These are phyloP conservation scores for Camponotus pennsylvanicus DNA, from an alignment of 1,140 invertebrate species.

Conservation along the genomic window DNA sequence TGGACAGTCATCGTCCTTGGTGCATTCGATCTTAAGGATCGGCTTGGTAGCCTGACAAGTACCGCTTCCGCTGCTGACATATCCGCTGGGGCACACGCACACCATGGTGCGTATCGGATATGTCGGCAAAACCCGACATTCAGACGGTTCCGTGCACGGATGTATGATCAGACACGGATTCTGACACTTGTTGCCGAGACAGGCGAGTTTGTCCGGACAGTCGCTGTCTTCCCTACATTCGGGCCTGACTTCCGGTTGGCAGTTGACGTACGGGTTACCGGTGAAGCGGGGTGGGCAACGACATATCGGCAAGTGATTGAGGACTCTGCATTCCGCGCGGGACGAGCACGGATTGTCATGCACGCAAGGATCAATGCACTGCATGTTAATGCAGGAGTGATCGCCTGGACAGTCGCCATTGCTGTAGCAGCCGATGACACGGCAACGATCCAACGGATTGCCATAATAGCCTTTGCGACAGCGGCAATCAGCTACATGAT, in stretches of 20 bases:
- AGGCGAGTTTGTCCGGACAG: conserved; percentile 92
- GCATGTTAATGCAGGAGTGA: conserved; percentile 93
- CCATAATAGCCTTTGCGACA: conserved; percentile 93
- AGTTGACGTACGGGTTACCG: conserved; percentile 94
- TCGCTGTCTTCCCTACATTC: conserved; percentile 94
- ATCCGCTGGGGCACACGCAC: conserved; percentile 95
- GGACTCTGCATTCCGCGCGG: conserved; percentile 92
- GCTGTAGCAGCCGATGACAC: conserved; percentile 94
- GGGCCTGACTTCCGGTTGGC: conserved; percentile 89
- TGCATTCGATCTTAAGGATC: conserved; percentile 90
- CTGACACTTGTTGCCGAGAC: conserved; percentile 93
- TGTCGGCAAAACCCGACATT: conserved; percentile 93
- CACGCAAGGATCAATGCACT: conserved; percentile 95
- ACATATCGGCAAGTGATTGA: conserved; percentile 94
- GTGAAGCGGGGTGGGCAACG: conserved; percentile 91
- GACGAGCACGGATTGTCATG: conserved; percentile 92
- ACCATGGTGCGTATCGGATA: conserved; percentile 95
- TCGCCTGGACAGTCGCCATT: conserved; percentile 95
- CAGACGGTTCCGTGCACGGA: conserved; percentile 92
- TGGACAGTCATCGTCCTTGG: conserved; percentile 91
- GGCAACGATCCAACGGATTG: conserved; percentile 92
- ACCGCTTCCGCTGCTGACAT: conserved; percentile 93
- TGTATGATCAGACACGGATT: conserved; percentile 93
- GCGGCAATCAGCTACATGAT: conserved; percentile 92
- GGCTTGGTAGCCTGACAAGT: conserved; percentile 91